These are phyloP conservation scores for Timema cristinae DNA, from an alignment of 2,888 invertebrate genomes.

Conservation along the genomic window DNA sequence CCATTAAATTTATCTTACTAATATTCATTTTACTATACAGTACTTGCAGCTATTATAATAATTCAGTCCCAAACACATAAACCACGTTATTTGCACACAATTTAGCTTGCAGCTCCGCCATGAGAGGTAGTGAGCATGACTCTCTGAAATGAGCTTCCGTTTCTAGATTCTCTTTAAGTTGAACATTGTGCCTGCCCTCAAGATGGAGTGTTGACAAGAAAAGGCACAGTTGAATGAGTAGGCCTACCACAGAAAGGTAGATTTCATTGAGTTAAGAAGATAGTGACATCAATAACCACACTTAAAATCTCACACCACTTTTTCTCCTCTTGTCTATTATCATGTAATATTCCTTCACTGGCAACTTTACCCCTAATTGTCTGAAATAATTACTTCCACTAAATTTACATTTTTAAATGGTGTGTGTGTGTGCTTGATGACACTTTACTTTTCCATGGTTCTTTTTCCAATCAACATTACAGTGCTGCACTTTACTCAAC, in stretches of 20 bases:
- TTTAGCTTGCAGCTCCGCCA: too few relatives aligned
- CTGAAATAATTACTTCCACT: background rate
- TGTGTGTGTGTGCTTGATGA: background rate
- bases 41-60: too few relatives aligned
- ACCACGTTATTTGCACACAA: too few relatives aligned
- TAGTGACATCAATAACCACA: background rate
- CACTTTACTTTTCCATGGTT: background rate
- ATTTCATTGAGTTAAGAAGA: background rate
- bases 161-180: background rate
- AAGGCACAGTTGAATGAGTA: background rate
- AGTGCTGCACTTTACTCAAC: constrained; percentile 7
- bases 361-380: background rate
- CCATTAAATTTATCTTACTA: too few relatives aligned
- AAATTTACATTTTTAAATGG: background rate
- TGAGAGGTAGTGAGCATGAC: too few relatives aligned
- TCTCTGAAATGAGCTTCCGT: background rate
- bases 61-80: too few relatives aligned
- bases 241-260: constrained; percentile 1
- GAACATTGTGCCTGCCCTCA: background rate
- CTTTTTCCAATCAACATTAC: too few relatives aligned
- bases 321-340: background rate
- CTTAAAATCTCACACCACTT: background rate
- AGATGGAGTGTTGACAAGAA: background rate
- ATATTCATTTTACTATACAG: too few relatives aligned
- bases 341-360: background rate